Evolutionary conservation across 1,140 invertebrate genomes (phyloP).

Genomic region (Solen grandis): DNA sequence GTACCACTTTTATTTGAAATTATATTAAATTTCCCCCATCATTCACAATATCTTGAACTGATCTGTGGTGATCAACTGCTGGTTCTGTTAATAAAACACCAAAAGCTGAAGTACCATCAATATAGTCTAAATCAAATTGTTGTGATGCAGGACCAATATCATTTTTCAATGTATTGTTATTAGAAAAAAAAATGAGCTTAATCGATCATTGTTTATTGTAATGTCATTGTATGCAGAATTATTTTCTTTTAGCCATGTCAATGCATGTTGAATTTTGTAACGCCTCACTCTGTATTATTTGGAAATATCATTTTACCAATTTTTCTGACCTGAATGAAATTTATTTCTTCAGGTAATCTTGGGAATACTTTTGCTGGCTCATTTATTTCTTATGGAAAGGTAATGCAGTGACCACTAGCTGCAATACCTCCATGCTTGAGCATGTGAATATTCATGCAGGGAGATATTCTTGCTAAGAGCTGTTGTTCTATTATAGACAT

Average conservation of each 20-base stretch:
- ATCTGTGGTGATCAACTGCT: slow-evolving; percentile 27
- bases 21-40: not conserved
- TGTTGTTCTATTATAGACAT: slow-evolving; percentile 50
- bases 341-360: slow-evolving; percentile 32
- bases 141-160: slow-evolving; percentile 44
- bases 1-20: slow-evolving; percentile 17
- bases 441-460: slow-evolving; percentile 45
- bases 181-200: slow-evolving; percentile 30
- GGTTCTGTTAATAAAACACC: slow-evolving; percentile 44
- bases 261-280: slow-evolving; percentile 34
- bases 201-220: slow-evolving; percentile 36
- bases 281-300: slow-evolving; percentile 47
- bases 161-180: not conserved
- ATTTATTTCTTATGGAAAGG: slow-evolving; percentile 53
- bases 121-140: slow-evolving; percentile 31
- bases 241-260: slow-evolving; percentile 44
- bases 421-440: slow-evolving; percentile 56
- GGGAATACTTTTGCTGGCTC: slow-evolving; percentile 44
- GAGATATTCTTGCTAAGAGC: slow-evolving; percentile 34
- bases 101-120: slow-evolving; percentile 9
- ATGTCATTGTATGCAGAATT: slow-evolving; percentile 48
- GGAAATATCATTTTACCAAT: slow-evolving; percentile 24
- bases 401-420: slow-evolving; percentile 43
- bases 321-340: slow-evolving; percentile 41
- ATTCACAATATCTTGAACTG: slow-evolving; percentile 33